Percentiles rank a stretch among this genome's conserved stretches.
These are phyloP conservation scores for Pycnonotus jocosus DNA, from an alignment of 2,113 vertebrate genomes.

Conservation along the genomic window DNA sequence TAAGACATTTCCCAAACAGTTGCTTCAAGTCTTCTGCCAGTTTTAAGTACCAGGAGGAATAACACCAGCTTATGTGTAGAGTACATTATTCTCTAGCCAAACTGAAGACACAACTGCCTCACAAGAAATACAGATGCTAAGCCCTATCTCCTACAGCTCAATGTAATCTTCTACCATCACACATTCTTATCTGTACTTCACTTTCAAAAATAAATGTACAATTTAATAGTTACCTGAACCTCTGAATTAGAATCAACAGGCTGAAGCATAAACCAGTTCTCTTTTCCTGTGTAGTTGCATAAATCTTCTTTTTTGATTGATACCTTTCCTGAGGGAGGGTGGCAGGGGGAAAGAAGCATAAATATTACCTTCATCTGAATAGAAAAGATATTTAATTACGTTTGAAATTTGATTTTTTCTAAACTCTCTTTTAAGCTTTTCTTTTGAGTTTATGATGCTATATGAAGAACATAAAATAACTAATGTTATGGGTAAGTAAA, in stretches of 20 bases:
- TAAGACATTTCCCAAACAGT: neutral
- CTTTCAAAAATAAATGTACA: neutral
- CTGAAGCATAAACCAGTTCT: constrained; percentile 92
- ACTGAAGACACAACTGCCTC: neutral
- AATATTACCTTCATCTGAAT: neutral
- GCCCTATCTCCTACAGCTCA: neutral
- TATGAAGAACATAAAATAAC: neutral
- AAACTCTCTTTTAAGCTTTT: neutral
- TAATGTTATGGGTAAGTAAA: neutral
- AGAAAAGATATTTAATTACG: neutral
- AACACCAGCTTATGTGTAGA: neutral
- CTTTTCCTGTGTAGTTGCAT: constrained; percentile 87
- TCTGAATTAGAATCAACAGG: constrained; percentile 94
- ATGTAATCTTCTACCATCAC: neutral
- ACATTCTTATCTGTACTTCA: neutral
- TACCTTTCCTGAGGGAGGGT: constrained; percentile 83
- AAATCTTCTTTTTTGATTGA: constrained; percentile 95
- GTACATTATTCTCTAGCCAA: neutral
- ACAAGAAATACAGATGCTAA: neutral
- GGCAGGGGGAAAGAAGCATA: neutral
- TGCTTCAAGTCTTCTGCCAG: neutral
- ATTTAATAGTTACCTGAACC: constrained; percentile 86
- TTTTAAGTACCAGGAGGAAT: neutral
- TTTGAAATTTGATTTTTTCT: neutral
- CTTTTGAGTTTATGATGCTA: neutral